Base-by-base conservation (phyloP, 2,113 vertebrate species). In the Rissa tridactyla region DNA sequence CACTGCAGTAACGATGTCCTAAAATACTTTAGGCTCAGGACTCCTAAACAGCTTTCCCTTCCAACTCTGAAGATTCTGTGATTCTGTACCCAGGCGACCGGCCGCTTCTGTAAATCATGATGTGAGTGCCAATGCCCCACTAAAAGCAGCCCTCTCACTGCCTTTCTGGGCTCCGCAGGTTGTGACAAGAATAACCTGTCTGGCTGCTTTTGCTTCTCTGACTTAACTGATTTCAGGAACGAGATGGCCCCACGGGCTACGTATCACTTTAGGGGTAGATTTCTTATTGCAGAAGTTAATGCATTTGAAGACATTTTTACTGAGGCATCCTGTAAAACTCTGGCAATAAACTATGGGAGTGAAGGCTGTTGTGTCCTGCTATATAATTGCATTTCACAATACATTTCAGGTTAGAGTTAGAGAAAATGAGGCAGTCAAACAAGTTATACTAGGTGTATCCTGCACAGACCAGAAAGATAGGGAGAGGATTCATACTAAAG, bases 121-220 rank as follows among this genome's bases (percentile, higher is more conserved):
- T 0, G 0, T 68, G 66, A 40, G 13, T 65, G 27, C 1, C 1
- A 88, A 51, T 78, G 77, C 73, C 65, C 27, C 70, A 36, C 36
- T 69, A 64, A 87, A 94, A 72, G 34, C 61, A 84, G 44, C 34
- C 64, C 13, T 82, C 30, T 69, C 21, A 20, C 61, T 89, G 73
- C 40, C 44, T 82, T 85, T 89, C 40, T 85, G 66, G 36, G 44
- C 36, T 80, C 27, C 10, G 3, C 91, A 94, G 75, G 73, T 77
- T 91, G 44, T 57, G 82, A 94, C 95, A 87, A 57, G 96, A 88
- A 91, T 80, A 95, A 94, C 95, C 84, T 80, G 90, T 85, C 70
- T 90, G 82, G 27, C 82, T 95, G 66, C 92, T 96, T 96, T 90
- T n/a, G 10, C 16, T 82, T 40, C 47, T 36, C 92, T 95, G 70